These are phyloP conservation scores for Pithys albifrons DNA, from an alignment of 2,113 vertebrate genomes.

Conservation along the genomic window DNA sequence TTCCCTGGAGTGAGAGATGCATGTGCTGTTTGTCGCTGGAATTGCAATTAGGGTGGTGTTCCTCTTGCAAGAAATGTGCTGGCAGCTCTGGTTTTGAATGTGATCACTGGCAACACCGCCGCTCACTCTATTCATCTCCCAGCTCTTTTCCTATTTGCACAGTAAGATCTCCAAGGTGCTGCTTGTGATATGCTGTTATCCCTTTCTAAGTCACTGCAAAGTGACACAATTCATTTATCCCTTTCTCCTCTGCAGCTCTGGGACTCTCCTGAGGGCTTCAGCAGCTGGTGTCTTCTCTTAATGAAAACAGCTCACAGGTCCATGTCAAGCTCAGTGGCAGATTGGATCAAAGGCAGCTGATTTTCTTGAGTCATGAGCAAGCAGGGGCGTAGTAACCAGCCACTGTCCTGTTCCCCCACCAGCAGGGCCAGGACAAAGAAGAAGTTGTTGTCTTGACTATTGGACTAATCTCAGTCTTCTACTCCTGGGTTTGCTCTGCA, in stretches of 20 bases:
- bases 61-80: background rate
- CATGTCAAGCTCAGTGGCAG: slow-evolving; percentile 5
- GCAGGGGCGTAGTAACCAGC: accelerated
- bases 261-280: slow-evolving; percentile 14
- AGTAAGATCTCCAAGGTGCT: background rate
- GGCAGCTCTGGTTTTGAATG: background rate
- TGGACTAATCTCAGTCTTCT: background rate
- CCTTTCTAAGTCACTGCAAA: slow-evolving; percentile 15
- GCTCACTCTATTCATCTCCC: background rate
- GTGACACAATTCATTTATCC: slow-evolving; percentile 51
- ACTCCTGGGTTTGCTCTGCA: background rate
- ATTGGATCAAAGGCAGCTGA: slow-evolving; percentile 6
- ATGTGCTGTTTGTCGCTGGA: background rate
- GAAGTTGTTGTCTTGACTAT: background rate
- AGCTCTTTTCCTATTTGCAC: background rate
- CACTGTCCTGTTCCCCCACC: background rate
- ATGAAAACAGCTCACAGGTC: slow-evolving; percentile 52
- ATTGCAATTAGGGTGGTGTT: background rate
- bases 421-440: accelerated
- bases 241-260: background rate
- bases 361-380: background rate
- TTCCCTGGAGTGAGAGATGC: background rate
- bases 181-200: background rate
- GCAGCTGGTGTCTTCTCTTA: slow-evolving; percentile 59
- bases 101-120: background rate